A percentile compares a stretch with the other conserved stretches of the same genome.
phyloP scores from a whole-genome alignment of 2,797 vertebrate genomes.

The Anguilla megastoma region DNA sequence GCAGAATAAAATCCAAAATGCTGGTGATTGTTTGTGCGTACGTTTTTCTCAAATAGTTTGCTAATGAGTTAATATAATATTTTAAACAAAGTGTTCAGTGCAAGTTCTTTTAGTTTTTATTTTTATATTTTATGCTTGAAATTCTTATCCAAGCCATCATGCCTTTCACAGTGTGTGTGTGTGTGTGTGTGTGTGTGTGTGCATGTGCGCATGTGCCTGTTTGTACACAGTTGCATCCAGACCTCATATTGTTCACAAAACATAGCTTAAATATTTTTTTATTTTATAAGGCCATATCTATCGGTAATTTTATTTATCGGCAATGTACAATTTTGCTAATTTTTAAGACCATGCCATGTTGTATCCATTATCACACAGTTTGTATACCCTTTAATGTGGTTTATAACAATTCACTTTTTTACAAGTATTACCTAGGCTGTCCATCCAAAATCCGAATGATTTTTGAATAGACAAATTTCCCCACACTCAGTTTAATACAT shows the following conservation, averaged over 20 bases:
- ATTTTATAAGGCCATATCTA: background rate
- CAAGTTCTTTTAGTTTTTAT: conserved; percentile 3
- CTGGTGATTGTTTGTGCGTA: background rate
- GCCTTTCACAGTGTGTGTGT: background rate
- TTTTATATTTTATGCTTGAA: background rate
- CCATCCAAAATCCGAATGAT: background rate
- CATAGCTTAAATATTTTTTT: background rate
- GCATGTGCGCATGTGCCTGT: background rate
- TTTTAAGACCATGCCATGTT: background rate
- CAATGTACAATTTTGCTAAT: background rate
- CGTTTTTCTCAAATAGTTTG: background rate
- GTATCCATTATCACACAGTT: background rate
- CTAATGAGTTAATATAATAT: conserved; percentile 33
- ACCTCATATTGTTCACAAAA: background rate
- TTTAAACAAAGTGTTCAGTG: conserved; percentile 20
- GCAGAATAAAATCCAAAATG: background rate
- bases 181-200: background rate
- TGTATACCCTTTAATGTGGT: background rate
- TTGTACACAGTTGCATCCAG: background rate
- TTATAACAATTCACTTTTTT: background rate
- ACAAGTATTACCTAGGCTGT: background rate
- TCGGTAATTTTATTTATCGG: background rate
- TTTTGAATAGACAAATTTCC: background rate
- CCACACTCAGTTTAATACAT: background rate
- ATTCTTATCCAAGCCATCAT: conserved; percentile 20